A percentile compares a stretch with the other conserved stretches of the same genome.
Conservation (phyloP, 2,797 vertebrate species). For the Typhlichthys eigenmanni region DNA sequence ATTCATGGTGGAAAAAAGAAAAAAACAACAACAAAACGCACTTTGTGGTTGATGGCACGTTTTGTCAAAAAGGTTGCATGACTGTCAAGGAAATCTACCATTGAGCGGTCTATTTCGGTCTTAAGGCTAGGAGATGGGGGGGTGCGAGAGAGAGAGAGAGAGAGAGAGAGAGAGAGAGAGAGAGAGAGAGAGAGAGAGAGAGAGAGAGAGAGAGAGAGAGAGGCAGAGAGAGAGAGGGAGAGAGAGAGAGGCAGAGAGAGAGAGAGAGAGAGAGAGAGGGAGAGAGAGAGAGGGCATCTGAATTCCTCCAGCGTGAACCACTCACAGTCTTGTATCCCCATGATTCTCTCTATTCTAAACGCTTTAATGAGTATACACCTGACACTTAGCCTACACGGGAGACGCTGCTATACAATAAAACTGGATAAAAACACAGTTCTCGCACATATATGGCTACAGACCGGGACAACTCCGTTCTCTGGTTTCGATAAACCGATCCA, state of each 20-base stretch:
- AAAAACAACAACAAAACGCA: slow-evolving; percentile 19
- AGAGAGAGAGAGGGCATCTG: slow-evolving; percentile 54
- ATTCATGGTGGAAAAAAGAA: slow-evolving; percentile 25
- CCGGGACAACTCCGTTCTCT: slow-evolving; percentile 54
- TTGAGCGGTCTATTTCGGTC: slow-evolving; percentile 57
- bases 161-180: not conserved
- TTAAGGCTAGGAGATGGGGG: slow-evolving; percentile 12
- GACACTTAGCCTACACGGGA: slow-evolving; percentile 24
- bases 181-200: slow-evolving; percentile 14
- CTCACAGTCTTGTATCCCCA: slow-evolving; percentile 59
- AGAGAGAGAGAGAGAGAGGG: not conserved
- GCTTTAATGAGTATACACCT: slow-evolving; percentile 42
- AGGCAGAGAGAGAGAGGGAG: slow-evolving; percentile 4
- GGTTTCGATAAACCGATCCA: slow-evolving; percentile 55
- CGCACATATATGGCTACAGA: slow-evolving; percentile 35
- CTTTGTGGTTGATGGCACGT: slow-evolving; percentile 42
- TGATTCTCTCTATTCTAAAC: slow-evolving; percentile 46
- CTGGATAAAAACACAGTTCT: slow-evolving; percentile 35
- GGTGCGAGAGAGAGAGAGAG: too few species aligned
- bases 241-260: not conserved
- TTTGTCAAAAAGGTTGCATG: slow-evolving; percentile 34
- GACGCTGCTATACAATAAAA: slow-evolving; percentile 31
- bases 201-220: too few species aligned
- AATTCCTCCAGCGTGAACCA: slow-evolving; percentile 75
- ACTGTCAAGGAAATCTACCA: slow-evolving; percentile 49